Conservation (phyloP, 2,113 vertebrate species). For the Macrotus californicus region DNA sequence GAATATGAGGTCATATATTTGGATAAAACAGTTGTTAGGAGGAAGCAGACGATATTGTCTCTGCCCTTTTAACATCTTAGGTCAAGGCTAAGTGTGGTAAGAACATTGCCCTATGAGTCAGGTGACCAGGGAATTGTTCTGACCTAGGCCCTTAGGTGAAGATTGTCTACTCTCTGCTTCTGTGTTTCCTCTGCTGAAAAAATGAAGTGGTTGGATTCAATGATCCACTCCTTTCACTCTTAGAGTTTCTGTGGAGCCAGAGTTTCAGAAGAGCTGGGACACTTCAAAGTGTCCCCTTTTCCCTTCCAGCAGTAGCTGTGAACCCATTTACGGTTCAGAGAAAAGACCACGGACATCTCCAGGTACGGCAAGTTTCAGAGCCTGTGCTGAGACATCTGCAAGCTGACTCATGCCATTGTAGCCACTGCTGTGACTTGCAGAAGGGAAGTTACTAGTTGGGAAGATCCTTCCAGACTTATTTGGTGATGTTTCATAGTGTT, state of each 20-base stretch:
- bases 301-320: neutral
- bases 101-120: neutral
- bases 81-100: neutral
- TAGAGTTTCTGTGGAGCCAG: neutral
- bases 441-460: neutral
- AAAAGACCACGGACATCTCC: neutral
- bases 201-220: neutral
- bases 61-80: conserved; percentile 14
- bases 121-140: neutral
- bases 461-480: neutral
- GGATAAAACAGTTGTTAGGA: neutral
- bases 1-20: neutral
- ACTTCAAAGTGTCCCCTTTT: neutral
- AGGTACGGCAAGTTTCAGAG: neutral
- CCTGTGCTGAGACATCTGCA: neutral
- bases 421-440: neutral
- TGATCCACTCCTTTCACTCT: neutral
- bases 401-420: neutral
- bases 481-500: neutral
- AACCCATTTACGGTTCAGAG: neutral
- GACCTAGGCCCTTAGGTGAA: neutral
- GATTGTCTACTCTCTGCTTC: neutral
- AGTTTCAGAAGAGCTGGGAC: neutral
- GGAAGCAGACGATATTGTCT: neutral
- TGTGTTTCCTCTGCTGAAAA: neutral